phyloP scores from a whole-genome alignment of 2,888 invertebrate genomes.

The Lamellibrachia columna region DNA sequence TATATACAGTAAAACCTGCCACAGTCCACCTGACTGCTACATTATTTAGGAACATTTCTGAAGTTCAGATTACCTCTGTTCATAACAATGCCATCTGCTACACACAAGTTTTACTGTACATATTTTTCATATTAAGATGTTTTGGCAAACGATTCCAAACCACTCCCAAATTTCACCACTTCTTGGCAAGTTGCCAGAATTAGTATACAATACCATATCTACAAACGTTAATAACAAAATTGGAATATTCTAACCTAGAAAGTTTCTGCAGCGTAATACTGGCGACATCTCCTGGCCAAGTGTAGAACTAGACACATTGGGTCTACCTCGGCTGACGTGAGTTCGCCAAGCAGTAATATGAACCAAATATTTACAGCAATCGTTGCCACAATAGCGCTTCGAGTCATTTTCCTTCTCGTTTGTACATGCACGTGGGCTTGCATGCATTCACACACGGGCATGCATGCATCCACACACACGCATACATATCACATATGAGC shows the following conservation, averaged over 20 bases:
- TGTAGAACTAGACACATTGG: background rate
- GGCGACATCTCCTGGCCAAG: background rate
- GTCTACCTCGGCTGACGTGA: background rate
- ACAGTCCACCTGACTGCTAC: background rate
- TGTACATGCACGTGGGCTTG: background rate
- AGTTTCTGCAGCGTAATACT: background rate
- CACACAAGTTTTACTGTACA: background rate
- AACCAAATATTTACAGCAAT: background rate
- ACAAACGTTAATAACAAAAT: background rate
- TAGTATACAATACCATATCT: constrained; percentile 4
- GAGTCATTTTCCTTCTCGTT: background rate
- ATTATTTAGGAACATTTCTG: background rate
- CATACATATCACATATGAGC: constrained; percentile 16
- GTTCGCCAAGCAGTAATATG: background rate
- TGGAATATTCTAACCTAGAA: constrained; percentile 7
- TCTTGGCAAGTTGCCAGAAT: background rate
- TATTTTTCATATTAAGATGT: background rate
- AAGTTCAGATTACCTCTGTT: background rate
- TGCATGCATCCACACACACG: background rate
- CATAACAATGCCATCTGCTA: background rate
- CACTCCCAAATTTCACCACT: background rate
- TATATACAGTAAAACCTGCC: background rate
- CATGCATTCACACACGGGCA: background rate
- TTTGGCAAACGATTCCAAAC: background rate
- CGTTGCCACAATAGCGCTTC: background rate